Base-by-base conservation (phyloP, 2,113 vertebrate genomes). In the Chrysochloris asiatica region DNA sequence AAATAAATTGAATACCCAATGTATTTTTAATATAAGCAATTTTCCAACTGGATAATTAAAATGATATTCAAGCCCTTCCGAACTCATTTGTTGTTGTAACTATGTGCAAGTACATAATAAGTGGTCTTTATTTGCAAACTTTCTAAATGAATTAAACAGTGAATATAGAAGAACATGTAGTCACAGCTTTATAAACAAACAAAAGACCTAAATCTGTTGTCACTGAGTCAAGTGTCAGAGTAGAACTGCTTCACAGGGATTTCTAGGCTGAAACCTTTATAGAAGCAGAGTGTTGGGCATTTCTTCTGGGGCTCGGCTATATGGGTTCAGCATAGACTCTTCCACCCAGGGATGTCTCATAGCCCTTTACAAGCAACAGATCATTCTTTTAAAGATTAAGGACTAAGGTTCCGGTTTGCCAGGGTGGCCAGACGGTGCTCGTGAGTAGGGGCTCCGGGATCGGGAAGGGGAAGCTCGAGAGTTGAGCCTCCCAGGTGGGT, bases 81-180 rank as follows among this genome's bases (percentile, higher is more conserved):
- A 47, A 75, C 28, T 47, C 17, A 75, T 75, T 19, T 47, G 28
- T 28, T 33, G 26, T 26, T 75, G 3, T 92, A 97, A 97, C 94
- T 93, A 94, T 89, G 92, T 95, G 90, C 11, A 21, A 92, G 84
- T 95, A 96, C 92, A 95, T 96, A 97, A 96, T 92, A 96, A 97
- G 93, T 94, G 97, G 97, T 93, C 93, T 95, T 96, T 97, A 92
- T 96, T 97, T 97, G 97, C 95, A 96, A 94, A 96, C 95, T 95
- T 97, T 95, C 92, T 91, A 95, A 95, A 96, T 96, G 91, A 95
- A 96, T 21, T 10, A 96, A 96, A 95, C 94, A 61, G 22, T 61
- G 26, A 61, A 24, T 61, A 61, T 24, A 96, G 91, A 92, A 95
- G 95, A 54, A 79, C 95, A 96, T 93, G 89, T 95, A 97, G 92